A percentile compares a stretch with the other conserved stretches of the same genome.
These are phyloP conservation scores for Pogonophryne albipinna DNA, from an alignment of 2,797 vertebrate species.

Conservation along the genomic window DNA sequence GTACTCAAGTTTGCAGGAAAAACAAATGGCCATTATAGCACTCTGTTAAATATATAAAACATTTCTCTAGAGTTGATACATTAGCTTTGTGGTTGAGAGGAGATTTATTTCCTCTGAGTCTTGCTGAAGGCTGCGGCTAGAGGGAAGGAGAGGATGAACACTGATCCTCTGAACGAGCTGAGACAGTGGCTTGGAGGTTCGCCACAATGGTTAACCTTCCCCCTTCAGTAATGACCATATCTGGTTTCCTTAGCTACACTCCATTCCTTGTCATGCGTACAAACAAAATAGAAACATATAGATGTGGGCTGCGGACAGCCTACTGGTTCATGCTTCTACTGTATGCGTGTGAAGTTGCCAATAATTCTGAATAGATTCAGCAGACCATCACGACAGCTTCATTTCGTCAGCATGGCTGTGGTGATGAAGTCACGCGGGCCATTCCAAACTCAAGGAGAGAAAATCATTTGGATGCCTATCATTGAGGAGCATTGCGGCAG, in stretches of 20 bases:
- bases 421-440: slow-evolving; percentile 46
- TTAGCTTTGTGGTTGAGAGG: slow-evolving; percentile 57
- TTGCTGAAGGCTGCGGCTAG: slow-evolving; percentile 66
- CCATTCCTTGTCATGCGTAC: slow-evolving; percentile 44
- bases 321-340: slow-evolving; percentile 42
- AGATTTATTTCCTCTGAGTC: slow-evolving; percentile 57
- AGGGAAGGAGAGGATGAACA: slow-evolving; percentile 60
- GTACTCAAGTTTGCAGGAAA: slow-evolving; percentile 31
- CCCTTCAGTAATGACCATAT: slow-evolving; percentile 80
- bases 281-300: slow-evolving; percentile 60
- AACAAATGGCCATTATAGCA: slow-evolving; percentile 4
- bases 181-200: slow-evolving; percentile 83
- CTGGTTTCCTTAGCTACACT: slow-evolving; percentile 76
- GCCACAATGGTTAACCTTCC: slow-evolving; percentile 82
- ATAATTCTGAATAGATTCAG: slow-evolving; percentile 61
- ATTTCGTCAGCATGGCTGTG: slow-evolving; percentile 40
- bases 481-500: slow-evolving; percentile 12
- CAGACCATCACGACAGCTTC: slow-evolving; percentile 60
- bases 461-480: slow-evolving; percentile 36
- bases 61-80: slow-evolving; percentile 38
- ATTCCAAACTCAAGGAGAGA: slow-evolving; percentile 34
- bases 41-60: slow-evolving; percentile 26
- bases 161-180: slow-evolving; percentile 66
- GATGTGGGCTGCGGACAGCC: slow-evolving; percentile 40
- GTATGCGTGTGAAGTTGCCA: slow-evolving; percentile 24